Evolutionary conservation across 2,113 vertebrate genomes (phyloP).

Genomic region (Coptodon rendalli): DNA sequence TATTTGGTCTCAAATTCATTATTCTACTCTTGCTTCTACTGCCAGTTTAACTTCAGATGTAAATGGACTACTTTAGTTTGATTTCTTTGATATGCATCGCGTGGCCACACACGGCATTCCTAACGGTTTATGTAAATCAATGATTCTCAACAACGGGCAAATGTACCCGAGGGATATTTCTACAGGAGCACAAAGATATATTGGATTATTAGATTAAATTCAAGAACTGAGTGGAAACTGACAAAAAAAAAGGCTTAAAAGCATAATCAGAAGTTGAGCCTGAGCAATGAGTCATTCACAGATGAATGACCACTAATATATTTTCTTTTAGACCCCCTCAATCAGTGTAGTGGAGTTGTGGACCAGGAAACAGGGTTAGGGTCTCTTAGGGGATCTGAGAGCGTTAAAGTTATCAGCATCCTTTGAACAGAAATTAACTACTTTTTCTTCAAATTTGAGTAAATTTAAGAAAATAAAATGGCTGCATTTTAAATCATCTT

Average conservation of each 20-base stretch:
- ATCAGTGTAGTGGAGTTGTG: background rate
- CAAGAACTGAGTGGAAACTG: background rate
- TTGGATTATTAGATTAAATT: background rate
- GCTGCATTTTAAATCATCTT: background rate
- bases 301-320: background rate
- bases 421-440: background rate
- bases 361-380: background rate
- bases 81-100: background rate
- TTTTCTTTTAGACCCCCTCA: background rate
- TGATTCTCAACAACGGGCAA: background rate
- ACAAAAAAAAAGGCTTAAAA: background rate
- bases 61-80: background rate
- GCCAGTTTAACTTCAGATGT: background rate
- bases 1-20: background rate
- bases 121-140: background rate
- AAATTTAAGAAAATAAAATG: background rate
- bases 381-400: background rate
- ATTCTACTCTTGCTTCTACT: background rate
- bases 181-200: background rate
- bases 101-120: background rate
- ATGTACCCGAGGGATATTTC: background rate
- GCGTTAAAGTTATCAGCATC: background rate
- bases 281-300: background rate
- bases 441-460: background rate
- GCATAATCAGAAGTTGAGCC: background rate